Conservation (phyloP, 2,113 vertebrate genomes). For the Mastomys natalensis region DNA sequence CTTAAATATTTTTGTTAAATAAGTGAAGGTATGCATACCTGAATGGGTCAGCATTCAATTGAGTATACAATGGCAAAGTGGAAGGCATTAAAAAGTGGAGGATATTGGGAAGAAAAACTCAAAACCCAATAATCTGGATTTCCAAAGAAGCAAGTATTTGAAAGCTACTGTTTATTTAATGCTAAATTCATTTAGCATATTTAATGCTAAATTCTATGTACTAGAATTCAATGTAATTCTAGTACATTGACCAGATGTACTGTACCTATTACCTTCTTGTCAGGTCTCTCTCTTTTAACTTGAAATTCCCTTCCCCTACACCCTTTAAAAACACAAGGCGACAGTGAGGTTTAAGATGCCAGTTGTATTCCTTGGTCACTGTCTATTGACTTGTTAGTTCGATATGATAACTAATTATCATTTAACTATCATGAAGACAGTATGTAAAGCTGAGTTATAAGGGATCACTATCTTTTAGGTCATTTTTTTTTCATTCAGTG, state of each 20-base stretch:
- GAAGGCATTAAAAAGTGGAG: neutral
- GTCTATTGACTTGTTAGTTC: neutral
- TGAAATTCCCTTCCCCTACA: neutral
- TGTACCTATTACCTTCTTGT: neutral
- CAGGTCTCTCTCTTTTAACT: neutral
- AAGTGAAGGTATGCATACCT: neutral
- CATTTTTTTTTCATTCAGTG: neutral
- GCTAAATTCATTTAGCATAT: neutral
- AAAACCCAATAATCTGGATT: neutral
- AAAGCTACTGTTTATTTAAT: neutral
- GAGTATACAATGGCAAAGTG: neutral
- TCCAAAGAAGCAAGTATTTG: neutral
- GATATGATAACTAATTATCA: neutral
- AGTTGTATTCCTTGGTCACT: neutral
- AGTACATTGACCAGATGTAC: neutral
- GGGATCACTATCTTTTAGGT: neutral
- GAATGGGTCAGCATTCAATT: neutral
- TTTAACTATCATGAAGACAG: neutral
- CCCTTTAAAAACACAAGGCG: neutral
- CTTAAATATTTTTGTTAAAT: neutral
- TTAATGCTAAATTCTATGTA: neutral
- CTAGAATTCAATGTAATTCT: too few species aligned
- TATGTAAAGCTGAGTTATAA: constrained; percentile 20
- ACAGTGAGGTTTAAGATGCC: neutral
- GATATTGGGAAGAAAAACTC: neutral